Evolutionary conservation across 2,797 vertebrate species (phyloP).

Genomic region (Tiaroga cobitis): DNA sequence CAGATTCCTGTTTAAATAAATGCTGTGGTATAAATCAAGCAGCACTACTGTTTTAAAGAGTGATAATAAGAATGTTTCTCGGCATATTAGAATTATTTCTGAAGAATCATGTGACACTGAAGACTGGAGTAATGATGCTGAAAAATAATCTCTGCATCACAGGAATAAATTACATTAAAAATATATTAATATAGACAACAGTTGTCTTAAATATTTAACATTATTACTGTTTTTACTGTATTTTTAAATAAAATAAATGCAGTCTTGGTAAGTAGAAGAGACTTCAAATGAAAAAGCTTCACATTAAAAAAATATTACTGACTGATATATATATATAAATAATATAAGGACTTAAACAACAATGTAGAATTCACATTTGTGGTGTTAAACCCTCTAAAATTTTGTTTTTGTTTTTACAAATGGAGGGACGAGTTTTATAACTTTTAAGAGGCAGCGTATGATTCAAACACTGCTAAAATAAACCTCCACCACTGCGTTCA

Average conservation of each 20-base stretch:
- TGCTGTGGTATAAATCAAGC: neutral
- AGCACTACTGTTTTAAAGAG: neutral
- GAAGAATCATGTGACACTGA: neutral
- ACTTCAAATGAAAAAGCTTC: too few relatives aligned
- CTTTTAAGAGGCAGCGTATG: neutral
- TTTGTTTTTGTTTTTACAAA: neutral
- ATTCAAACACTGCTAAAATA: neutral
- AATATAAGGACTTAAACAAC: neutral
- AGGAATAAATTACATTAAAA: too few relatives aligned
- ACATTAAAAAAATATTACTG: too few relatives aligned
- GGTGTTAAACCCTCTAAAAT: neutral
- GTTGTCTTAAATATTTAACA: too few relatives aligned
- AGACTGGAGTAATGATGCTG: neutral
- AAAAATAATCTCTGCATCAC: neutral
- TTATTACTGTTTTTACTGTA: too few relatives aligned
- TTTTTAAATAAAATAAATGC: too few relatives aligned
- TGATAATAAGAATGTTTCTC: neutral
- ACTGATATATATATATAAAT: neutral
- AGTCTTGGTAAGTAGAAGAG: too few relatives aligned
- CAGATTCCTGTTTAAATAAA: neutral
- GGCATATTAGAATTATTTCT: neutral
- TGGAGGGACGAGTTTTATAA: neutral
- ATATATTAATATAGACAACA: too few relatives aligned
- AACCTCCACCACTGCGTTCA: neutral
- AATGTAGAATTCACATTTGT: neutral